These are phyloP conservation scores for Tetrapedia diversipes DNA, from an alignment of 2,888 invertebrate species.

Conservation along the genomic window DNA sequence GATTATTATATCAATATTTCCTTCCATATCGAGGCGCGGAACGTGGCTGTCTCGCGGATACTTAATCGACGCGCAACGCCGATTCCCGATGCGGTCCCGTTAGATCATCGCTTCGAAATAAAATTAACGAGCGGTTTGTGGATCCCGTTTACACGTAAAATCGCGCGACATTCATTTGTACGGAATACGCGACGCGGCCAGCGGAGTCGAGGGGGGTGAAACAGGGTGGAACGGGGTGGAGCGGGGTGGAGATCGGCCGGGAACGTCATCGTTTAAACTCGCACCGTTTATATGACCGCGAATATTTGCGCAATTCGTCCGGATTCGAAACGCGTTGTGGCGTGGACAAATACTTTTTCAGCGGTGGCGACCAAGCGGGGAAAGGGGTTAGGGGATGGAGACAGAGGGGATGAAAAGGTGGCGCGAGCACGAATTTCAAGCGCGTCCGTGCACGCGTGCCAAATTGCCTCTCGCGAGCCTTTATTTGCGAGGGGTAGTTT, in stretches of 20 bases:
- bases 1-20: not conserved
- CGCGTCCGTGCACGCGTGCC: not conserved
- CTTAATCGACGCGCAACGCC: conserved; percentile 1
- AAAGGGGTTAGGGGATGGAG: too few relatives aligned
- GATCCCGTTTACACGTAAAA: conserved; percentile 40
- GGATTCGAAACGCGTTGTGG: conserved; percentile 42
- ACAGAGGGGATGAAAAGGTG: not conserved
- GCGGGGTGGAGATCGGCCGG: conserved; percentile 21
- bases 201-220: not conserved
- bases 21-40: too few relatives aligned
- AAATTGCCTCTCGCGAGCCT: conserved; percentile 21
- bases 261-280: conserved; percentile 52
- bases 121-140: conserved; percentile 45
- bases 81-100: not conserved
- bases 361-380: not conserved
- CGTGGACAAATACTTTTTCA: conserved; percentile 57
- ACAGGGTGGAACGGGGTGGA: too few relatives aligned
- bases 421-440: conserved; percentile 17
- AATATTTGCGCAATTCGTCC: conserved; percentile 53
- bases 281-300: conserved; percentile 51
- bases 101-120: conserved; percentile 28
- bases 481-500: conserved; percentile 14
- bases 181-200: conserved; percentile 23
- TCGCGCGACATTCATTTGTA: conserved; percentile 42
- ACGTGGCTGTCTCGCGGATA: conserved; percentile 5